Evolutionary conservation across 2,113 vertebrate genomes (phyloP).

Genomic region (Drymodes brunneopygia): DNA sequence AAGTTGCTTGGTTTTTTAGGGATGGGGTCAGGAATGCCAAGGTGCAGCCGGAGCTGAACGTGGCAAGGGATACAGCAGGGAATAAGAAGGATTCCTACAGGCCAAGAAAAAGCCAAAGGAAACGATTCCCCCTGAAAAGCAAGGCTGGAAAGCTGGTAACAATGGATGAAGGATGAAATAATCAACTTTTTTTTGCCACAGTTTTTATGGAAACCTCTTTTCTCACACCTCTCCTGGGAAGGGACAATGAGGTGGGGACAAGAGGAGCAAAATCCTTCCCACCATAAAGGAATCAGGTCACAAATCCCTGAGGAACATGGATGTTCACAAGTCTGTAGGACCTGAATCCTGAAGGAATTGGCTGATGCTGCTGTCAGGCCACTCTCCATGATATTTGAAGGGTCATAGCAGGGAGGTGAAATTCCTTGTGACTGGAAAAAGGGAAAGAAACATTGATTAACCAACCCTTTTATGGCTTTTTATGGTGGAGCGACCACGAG

Average conservation of each 20-base stretch:
- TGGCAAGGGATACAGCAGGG: background rate
- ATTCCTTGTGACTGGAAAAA: background rate
- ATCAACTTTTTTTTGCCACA: background rate
- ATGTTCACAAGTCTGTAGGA: background rate
- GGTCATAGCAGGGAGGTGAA: background rate
- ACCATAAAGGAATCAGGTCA: background rate
- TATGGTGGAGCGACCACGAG: background rate
- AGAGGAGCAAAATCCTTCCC: background rate
- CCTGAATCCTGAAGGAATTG: background rate
- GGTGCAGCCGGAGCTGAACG: background rate
- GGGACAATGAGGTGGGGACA: background rate
- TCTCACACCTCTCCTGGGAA: background rate
- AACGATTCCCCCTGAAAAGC: fast-evolving
- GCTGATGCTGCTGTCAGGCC: background rate
- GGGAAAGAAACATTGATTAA: fast-evolving
- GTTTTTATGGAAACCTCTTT: background rate
- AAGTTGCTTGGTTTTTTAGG: background rate
- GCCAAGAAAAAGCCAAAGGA: background rate
- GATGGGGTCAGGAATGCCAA: background rate
- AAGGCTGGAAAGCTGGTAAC: background rate
- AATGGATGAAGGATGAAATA: background rate
- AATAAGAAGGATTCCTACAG: background rate
- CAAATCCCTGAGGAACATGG: background rate
- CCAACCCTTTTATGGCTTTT: background rate
- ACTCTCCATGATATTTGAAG: fast-evolving